Base-by-base conservation (phyloP, 2,113 vertebrate genomes). In the Nibea albiflora region DNA sequence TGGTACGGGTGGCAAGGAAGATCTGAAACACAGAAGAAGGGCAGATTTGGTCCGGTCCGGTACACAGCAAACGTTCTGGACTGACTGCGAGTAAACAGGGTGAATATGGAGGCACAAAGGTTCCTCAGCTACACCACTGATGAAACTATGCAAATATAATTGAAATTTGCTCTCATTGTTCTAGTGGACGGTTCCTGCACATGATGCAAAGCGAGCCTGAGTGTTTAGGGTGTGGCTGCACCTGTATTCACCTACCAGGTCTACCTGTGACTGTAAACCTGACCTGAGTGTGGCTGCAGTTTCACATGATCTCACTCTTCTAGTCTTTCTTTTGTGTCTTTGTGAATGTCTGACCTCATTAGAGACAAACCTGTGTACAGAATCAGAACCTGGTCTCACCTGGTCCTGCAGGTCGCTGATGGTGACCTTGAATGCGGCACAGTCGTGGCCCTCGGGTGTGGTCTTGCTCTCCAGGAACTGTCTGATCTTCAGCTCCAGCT, bases 401-500 rank as follows among this genome's bases (percentile, higher is more conserved):
- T 95, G 68, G 15, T 58, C 78, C 68, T 93, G 93, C 10, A 95
- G 80, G 4, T 92, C 89, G 1, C 12, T 19, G 81, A 95, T 94
- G 57, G 53, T 44, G 14, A 4, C 70, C 10, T 76, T 42, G 69
- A 76, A 91, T 1, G 8, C 65, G 0, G 39, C 20, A 44, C 24
- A 88, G 84, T 94, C 88, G 0, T 79, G 88, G 3, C 47, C 24
- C 6, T 47, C 20, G 0, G 89, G 91, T 14, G 62, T 24, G 17
- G 72, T 42, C 83, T 85, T 94, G 50, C 7, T 80, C 9, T 94
- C 94, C 65, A 95, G 71, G 85, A 93, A 95, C 75, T 91, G 63
- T 0, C 84, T 64, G 89, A 96, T 96, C 91, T 93, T 95, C 80
- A 75, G 73, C 91, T 96, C 95, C 85, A 96, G 90, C 0, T 94